phyloP scores from a whole-genome alignment of 2,797 vertebrate species.

The Acrocephalus scirpaceus region DNA sequence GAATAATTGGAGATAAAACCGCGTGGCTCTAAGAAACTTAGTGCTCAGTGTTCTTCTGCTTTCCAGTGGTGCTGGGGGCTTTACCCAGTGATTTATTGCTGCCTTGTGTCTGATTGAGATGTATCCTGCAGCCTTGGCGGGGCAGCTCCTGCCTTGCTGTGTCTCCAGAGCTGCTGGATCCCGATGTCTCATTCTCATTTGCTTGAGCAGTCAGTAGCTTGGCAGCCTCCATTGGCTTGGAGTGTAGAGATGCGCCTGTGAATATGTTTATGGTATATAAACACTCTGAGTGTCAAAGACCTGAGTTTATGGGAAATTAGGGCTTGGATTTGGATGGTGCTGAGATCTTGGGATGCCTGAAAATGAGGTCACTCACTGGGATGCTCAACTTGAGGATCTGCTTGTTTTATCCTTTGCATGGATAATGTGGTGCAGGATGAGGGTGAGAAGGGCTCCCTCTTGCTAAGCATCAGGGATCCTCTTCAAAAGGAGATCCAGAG shows the following conservation, averaged over 20 bases:
- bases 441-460: neutral
- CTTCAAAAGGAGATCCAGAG: neutral
- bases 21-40: neutral
- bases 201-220: neutral
- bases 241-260: neutral
- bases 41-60: neutral
- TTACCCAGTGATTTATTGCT: neutral
- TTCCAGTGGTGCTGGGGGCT: neutral
- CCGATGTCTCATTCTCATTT: neutral
- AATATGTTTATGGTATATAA: neutral
- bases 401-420: neutral
- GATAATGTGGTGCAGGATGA: neutral
- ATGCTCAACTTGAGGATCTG: neutral
- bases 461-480: neutral
- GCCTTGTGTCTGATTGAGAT: conserved; percentile 10
- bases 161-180: conserved; percentile 20
- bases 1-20: neutral
- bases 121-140: neutral
- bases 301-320: neutral
- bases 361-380: neutral
- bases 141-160: neutral
- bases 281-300: neutral
- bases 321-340: neutral
- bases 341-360: neutral
- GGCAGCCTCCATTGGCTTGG: neutral